Evolutionary conservation across 2,888 invertebrate species (phyloP).

Genomic region (Plagiodera versicolora): DNA sequence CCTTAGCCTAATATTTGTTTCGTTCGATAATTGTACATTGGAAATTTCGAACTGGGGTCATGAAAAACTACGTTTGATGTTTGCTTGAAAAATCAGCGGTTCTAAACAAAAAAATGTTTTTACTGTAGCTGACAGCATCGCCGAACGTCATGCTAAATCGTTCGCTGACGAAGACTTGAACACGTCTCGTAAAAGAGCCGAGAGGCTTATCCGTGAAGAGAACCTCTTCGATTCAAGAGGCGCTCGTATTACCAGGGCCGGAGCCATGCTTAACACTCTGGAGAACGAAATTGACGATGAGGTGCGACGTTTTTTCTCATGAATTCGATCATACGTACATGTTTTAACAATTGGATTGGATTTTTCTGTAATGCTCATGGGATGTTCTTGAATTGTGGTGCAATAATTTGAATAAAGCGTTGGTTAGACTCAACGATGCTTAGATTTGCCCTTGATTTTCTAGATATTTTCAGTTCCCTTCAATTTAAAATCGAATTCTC

Average conservation of each 20-base stretch:
- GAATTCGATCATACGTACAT: slow-evolving; percentile 12
- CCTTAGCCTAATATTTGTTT: too few species aligned
- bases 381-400: too few species aligned
- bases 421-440: too few species aligned
- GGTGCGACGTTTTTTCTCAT: slow-evolving; percentile 43
- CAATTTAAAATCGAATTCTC: too few species aligned
- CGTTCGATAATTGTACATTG: too few species aligned
- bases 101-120: too few species aligned
- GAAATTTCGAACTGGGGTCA: too few species aligned
- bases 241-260: slow-evolving; percentile 48
- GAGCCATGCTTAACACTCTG: slow-evolving; percentile 50
- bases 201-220: slow-evolving; percentile 58
- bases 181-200: slow-evolving; percentile 58
- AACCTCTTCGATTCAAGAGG: slow-evolving; percentile 68
- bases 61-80: too few species aligned
- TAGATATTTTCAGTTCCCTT: too few species aligned
- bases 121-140: slow-evolving; percentile 33
- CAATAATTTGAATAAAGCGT: too few species aligned
- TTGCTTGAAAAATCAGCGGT: too few species aligned
- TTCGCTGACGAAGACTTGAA: slow-evolving; percentile 59
- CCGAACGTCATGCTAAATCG: slow-evolving; percentile 55
- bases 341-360: neutral
- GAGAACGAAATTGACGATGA: slow-evolving; percentile 57
- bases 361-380: neutral
- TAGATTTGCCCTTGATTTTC: too few species aligned